Percentiles rank a stretch among this genome's conserved stretches.
Conservation (phyloP, 2,797 vertebrate genomes). For the Leptodactylus fallax region DNA sequence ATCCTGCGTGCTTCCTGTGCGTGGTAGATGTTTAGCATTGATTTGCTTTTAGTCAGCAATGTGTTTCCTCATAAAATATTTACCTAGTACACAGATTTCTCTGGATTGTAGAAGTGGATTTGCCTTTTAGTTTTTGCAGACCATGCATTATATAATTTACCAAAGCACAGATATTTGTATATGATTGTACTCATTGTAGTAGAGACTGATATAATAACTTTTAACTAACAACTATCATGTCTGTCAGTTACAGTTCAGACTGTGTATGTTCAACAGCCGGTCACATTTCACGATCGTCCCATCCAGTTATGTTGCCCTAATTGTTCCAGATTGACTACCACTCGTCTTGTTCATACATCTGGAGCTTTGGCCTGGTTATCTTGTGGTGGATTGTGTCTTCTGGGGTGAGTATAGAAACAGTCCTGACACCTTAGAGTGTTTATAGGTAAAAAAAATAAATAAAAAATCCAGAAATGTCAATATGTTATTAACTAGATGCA, state of each 20-base stretch:
- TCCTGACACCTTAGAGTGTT: background rate
- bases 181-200: too few species aligned
- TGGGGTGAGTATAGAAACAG: slow-evolving; percentile 77
- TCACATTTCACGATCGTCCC: slow-evolving; percentile 74
- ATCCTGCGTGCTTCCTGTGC: background rate
- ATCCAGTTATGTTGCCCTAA: slow-evolving; percentile 79
- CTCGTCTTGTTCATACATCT: slow-evolving; percentile 69
- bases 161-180: too few species aligned
- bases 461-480: too few species aligned
- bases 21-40: background rate
- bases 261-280: slow-evolving; percentile 78
- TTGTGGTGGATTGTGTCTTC: slow-evolving; percentile 80
- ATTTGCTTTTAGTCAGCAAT: background rate
- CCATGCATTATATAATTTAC: background rate
- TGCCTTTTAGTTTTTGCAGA: too few species aligned
- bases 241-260: slow-evolving; percentile 79
- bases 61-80: background rate
- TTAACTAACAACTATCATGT: background rate
- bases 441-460: too few species aligned
- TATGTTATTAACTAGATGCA: too few species aligned
- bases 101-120: background rate
- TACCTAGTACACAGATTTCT: background rate
- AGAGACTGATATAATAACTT: background rate
- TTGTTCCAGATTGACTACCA: slow-evolving; percentile 79
- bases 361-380: slow-evolving; percentile 83